These are phyloP conservation scores for Chamaea fasciata DNA, from an alignment of 2,113 vertebrate species.

Conservation along the genomic window DNA sequence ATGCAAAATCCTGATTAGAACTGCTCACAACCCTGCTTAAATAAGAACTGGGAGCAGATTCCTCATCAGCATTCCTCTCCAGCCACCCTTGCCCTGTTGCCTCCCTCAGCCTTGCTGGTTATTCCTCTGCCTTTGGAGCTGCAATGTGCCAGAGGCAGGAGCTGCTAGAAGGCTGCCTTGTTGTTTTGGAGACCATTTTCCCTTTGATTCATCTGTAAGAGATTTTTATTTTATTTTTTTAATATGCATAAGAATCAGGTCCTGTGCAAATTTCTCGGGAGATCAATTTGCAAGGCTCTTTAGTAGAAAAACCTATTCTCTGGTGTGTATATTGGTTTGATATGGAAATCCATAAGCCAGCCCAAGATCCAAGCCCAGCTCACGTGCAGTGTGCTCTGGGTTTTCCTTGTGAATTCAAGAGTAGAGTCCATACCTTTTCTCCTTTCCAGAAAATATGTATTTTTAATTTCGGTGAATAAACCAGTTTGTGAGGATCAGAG, in stretches of 20 bases:
- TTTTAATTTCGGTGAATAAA: slow-evolving; percentile 17
- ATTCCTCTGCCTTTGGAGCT: background rate
- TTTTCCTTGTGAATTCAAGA: slow-evolving; percentile 30
- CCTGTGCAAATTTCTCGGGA: slow-evolving; percentile 54
- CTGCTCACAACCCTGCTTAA: background rate
- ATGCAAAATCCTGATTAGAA: background rate
- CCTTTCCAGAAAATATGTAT: background rate
- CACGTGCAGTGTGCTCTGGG: background rate
- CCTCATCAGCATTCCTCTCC: background rate
- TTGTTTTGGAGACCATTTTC: slow-evolving; percentile 34
- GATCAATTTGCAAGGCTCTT: slow-evolving; percentile 67
- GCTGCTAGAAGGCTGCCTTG: slow-evolving; percentile 1
- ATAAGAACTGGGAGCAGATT: background rate
- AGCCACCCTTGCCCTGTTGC: background rate
- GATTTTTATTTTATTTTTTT: background rate
- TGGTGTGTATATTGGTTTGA: slow-evolving; percentile 63
- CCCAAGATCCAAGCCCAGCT: slow-evolving; percentile 40
- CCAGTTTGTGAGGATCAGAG: background rate
- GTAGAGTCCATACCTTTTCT: background rate
- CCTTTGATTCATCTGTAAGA: slow-evolving; percentile 59
- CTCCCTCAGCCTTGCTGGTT: background rate
- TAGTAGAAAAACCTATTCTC: slow-evolving; percentile 59
- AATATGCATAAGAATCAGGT: slow-evolving; percentile 54
- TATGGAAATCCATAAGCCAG: slow-evolving; percentile 64
- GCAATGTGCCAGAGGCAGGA: slow-evolving; percentile 17